Conservation (phyloP, 1,140 invertebrate genomes). For the Teleogryllus occipitalis region DNA sequence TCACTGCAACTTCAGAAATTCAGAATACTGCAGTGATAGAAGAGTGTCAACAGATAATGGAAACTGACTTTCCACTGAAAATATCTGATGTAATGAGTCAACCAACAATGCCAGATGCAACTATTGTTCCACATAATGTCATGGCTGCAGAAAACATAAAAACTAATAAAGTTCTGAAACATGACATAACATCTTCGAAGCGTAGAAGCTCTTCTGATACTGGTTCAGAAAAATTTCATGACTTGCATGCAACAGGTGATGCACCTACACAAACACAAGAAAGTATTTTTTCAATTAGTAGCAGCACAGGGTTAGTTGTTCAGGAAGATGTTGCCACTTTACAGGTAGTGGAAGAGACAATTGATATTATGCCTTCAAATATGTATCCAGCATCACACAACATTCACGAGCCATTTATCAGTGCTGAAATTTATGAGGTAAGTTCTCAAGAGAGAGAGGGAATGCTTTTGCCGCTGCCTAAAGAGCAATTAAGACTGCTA, state of each 20-base stretch:
- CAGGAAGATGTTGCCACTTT: slow-evolving; percentile 23
- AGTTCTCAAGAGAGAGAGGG: slow-evolving; percentile 20
- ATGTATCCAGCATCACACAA: background rate
- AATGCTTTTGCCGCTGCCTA: slow-evolving; percentile 17
- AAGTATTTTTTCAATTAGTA: slow-evolving; percentile 1
- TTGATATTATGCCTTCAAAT: slow-evolving; percentile 2
- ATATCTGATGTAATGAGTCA: too few relatives aligned
- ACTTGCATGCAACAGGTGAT: background rate
- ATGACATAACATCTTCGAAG: too few relatives aligned
- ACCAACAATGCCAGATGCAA: too few relatives aligned
- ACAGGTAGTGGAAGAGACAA: slow-evolving; percentile 8
- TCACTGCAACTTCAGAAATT: too few relatives aligned
- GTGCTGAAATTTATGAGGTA: slow-evolving; percentile 21
- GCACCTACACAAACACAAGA: slow-evolving; percentile 4
- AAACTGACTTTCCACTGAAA: too few relatives aligned
- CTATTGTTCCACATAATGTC: too few relatives aligned
- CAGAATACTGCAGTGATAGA: too few relatives aligned
- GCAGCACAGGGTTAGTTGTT: slow-evolving; percentile 17
- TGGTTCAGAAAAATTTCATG: background rate
- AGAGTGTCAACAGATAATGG: too few relatives aligned
- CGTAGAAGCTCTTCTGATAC: too few relatives aligned
- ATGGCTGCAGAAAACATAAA: too few relatives aligned
- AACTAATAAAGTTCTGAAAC: too few relatives aligned
- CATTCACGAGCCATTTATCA: background rate
- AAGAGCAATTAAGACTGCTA: slow-evolving; percentile 23